Evolutionary conservation across 2,888 invertebrate species (phyloP).

Genomic region (Limnephilus marmoratus): DNA sequence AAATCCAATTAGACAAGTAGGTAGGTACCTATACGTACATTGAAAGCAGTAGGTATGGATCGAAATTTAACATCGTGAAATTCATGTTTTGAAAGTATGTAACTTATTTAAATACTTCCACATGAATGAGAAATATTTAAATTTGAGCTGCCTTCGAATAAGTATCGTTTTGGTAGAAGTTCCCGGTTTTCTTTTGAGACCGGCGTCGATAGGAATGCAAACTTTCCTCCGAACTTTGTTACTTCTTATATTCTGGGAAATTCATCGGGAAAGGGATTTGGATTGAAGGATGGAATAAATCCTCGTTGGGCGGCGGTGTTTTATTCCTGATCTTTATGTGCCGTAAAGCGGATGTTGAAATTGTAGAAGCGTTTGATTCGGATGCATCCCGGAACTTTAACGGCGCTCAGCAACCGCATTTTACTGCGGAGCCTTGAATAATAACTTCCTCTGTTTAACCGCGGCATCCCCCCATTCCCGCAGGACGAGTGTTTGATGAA

Average conservation of each 20-base stretch:
- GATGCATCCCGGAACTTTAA: conserved; percentile 53
- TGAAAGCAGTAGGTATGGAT: not conserved
- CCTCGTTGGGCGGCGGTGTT: conserved; percentile 16
- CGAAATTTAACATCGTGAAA: not conserved
- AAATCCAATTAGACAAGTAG: no score
- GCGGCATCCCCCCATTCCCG: conserved; percentile 5
- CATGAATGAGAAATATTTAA: not conserved
- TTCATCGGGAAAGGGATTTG: conserved; percentile 36
- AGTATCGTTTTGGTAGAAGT: conserved; percentile 12
- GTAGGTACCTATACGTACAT: no score
- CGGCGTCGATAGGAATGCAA: conserved; percentile 45
- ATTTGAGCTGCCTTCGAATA: conserved; percentile 16
- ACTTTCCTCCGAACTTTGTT: conserved; percentile 45
- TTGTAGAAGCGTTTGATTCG: conserved; percentile 44
- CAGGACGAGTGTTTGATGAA: conserved; percentile 21
- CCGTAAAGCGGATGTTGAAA: conserved; percentile 40
- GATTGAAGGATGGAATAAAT: conserved; percentile 42
- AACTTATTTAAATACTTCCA: not conserved
- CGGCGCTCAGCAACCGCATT: conserved; percentile 2
- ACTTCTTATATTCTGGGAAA: conserved; percentile 32
- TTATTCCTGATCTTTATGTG: conserved; percentile 33
- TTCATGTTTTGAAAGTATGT: not conserved
- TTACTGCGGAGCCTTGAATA: not conserved
- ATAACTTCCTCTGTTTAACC: conserved; percentile 12
- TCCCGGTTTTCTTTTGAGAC: conserved; percentile 23